phyloP scores from a whole-genome alignment of 2,797 vertebrate species.

The Pelodytes ibericus region DNA sequence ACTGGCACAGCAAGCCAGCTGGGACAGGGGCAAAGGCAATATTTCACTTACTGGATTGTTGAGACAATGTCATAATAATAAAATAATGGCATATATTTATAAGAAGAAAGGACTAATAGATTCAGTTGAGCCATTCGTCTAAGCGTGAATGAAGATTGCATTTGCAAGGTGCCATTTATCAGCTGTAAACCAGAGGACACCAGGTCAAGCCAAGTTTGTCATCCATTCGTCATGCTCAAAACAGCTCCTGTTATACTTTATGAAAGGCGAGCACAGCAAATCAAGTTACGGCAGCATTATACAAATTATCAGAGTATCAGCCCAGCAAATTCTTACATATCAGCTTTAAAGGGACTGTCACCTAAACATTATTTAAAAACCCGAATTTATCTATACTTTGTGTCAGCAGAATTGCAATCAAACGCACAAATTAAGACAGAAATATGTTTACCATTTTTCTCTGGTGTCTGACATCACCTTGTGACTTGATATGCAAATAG shows the following conservation, averaged over 20 bases:
- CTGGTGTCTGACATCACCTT: too few relatives aligned
- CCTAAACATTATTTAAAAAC: too few relatives aligned
- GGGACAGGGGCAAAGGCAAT: conserved; percentile 8
- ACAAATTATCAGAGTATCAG: too few relatives aligned
- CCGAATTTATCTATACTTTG: too few relatives aligned
- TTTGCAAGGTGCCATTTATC: conserved; percentile 52
- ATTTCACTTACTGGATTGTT: conserved; percentile 5
- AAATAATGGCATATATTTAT: conserved; percentile 35
- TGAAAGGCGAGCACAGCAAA: conserved; percentile 33
- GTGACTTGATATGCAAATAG: too few relatives aligned
- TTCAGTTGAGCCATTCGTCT: conserved; percentile 29
- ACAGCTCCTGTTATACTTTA: conserved; percentile 39
- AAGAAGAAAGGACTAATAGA: conserved; percentile 24
- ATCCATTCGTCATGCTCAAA: conserved; percentile 48
- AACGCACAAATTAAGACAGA: too few relatives aligned
- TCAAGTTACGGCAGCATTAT: conserved; percentile 24
- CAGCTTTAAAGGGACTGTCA: too few relatives aligned
- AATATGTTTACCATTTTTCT: too few relatives aligned
- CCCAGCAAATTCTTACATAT: too few relatives aligned
- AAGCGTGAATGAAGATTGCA: conserved; percentile 43
- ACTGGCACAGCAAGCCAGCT: background rate
- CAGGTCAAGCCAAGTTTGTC: conserved; percentile 49
- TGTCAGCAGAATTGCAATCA: too few relatives aligned
- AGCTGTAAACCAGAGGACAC: conserved; percentile 53
- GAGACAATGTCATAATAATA: conserved; percentile 19